Evolutionary conservation across 2,888 invertebrate genomes (phyloP), one percentile per base, ranked within the genome.

Genomic region (Julus scandinavius): DNA sequence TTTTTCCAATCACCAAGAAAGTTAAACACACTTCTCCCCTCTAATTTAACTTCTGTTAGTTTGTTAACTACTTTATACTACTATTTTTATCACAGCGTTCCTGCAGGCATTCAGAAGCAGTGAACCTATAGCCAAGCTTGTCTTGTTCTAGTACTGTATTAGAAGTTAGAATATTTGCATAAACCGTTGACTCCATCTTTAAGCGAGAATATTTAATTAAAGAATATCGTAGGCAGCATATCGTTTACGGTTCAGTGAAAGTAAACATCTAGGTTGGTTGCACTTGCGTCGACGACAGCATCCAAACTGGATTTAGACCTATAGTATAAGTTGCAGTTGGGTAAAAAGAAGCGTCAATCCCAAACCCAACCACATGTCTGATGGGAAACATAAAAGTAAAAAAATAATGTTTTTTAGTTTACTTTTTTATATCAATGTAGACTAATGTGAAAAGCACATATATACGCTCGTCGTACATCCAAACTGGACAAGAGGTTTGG

Each of bases 191-290:
- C 80, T 80, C 41, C 41, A 29, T 80, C 80, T 15, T 38, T 80
- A 38, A 80, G 80, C 29, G 38, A 80, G 29, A 80, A 80, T 38
- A 80, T 38, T 80, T 80, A 80, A 80, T 80, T 80, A 80, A 80
- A 29, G 3, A 38, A 80, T 29, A 80, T 13, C 2, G 63, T 20
- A 38, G 29, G 80, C 38, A 38, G 80, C 80, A n/a, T n/a, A 38
- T 38, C 11, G 38, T 38, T 80, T 38, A 80, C 38, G 38, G 80
- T 80, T 80, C 80, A 80, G 29, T 13, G 38, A 80, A 80, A 15
- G 38, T 2, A 38, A 80, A 29, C 13, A 38, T 13, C 29, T 38
- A 80, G 80, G 13, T 80, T 80, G 11, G 29, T 13, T 80, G 80
- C 80, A 38, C 38, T 80, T 80, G 38, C 13, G 80, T 13, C 15